Base-by-base conservation (phyloP, 1,140 invertebrate genomes). In the Drosophila ironensis region DNA sequence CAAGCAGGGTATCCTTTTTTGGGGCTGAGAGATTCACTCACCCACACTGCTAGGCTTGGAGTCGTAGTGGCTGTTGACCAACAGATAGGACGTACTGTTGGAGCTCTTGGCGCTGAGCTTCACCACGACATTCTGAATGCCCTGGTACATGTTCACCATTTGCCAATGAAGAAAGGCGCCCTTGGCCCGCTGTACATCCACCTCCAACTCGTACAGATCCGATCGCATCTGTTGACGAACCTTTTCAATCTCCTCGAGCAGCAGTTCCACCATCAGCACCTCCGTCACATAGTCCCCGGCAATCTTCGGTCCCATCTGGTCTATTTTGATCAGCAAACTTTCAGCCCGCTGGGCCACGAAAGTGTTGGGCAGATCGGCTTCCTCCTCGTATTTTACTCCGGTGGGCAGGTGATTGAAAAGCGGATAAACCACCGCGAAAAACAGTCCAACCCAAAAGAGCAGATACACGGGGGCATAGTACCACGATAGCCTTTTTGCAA, bases 1-100 rank as follows among this genome's bases (percentile, higher is more conserved):
- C 3, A 22, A 22, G 20, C 2, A 22, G n/a, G n/a, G n/a, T n/a
- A n/a, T n/a, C n/a, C n/a, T 22, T n/a, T 0, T 9, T 0, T 1
- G 3, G 8, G 4, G 4, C 3, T 5, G 11, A 14, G 11, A 4
- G 2, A 4, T 12, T 0, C 2, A 46, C 74, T 63, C 48, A 75
- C 92, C 92, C 52, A 92, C 91, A 78, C 96, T 98, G 78, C 95
- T 95, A 19, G 94, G 91, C 76, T 97, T 96, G 47, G 95, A 94
- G 91, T 99, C 97, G 91, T 95, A 98, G 91, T 99, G 98, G 90
- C 97, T 98, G 91, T 98, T 99, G 41, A 99, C 92, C 35, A 99
- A 91, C 67, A 98, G 91, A 88, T 96, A 87, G 19, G 60, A 68
- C 9, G 57, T 46, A 30, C 78, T 89, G 14, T 78, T 89, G 7